Conservation (phyloP, 2,888 invertebrate genomes). For the Psococerastis gibbosa region DNA sequence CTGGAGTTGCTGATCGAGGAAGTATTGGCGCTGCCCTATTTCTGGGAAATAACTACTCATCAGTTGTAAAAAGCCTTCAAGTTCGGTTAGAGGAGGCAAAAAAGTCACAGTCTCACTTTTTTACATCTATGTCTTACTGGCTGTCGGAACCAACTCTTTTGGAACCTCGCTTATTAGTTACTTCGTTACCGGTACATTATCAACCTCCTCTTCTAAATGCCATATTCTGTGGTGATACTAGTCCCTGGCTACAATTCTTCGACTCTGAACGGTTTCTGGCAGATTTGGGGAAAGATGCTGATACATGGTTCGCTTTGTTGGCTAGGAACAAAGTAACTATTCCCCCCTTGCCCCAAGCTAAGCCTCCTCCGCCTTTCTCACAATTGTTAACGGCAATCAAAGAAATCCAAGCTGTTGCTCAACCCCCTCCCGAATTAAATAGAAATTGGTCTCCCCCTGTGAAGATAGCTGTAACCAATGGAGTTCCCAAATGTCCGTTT, state of each 20-base stretch:
- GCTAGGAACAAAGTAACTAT: too few relatives aligned
- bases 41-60: conserved; percentile 44
- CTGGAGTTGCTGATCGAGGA: conserved; percentile 33
- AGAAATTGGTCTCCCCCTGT: too few relatives aligned
- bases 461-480: too few relatives aligned
- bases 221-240: conserved; percentile 37
- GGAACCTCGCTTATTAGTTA: conserved; percentile 41
- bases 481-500: too few relatives aligned
- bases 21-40: conserved; percentile 60
- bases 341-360: too few relatives aligned
- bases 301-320: neutral
- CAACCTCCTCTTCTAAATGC: conserved; percentile 40
- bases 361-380: too few relatives aligned
- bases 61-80: conserved; percentile 47
- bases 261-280: neutral
- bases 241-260: neutral
- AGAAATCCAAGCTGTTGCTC: too few relatives aligned
- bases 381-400: too few relatives aligned
- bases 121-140: conserved; percentile 45
- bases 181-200: conserved; percentile 53
- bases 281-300: neutral
- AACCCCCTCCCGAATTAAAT: too few relatives aligned
- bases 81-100: conserved; percentile 36
- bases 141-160: conserved; percentile 58
- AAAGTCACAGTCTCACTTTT: neutral